Evolutionary conservation across 2,797 vertebrate species (phyloP), one percentile per base, ranked within the genome.

Genomic region (Aulostomus chinensis): DNA sequence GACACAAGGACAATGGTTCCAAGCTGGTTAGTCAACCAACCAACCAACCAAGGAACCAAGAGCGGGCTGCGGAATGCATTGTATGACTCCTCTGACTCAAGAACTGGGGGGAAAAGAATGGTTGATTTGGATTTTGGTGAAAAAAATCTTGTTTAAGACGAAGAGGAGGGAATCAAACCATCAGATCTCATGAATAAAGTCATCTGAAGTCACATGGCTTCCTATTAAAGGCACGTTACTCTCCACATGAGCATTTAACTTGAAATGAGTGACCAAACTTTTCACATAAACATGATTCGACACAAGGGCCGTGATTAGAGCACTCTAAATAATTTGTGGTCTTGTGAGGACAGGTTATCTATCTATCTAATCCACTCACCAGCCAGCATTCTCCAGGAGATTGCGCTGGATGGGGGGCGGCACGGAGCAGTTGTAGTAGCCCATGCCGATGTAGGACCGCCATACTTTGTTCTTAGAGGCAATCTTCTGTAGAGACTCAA

Each of bases 371-470:
- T n/a, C 1, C 14, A 83, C 91, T 78, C 67, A 99, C 97, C 97
- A 99, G 92, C 97, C 97, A 15, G 97, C 88, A 29, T 99, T 99
- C 86, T 99, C 96, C 86, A 99, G 61, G 26, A 99, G 90, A 73
- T 98, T 99, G 12, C 96, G 86, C 41, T 95, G 81, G 52, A 99
- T 95, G 48, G 94, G 88, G 2, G 93, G 95, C 0, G 97, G 97
- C 7, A 97, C 91, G 0, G 93, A 96, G 81, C 97, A 99, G 89
- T 92, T 97, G 78, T 98, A 99, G 84, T 99, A 99, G 22, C 97
- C 97, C 97, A 98, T 99, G 58, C 97, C 97, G 15, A 99, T 98
- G 25, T 98, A 99, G 1, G 97, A 98, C 17, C 96, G 85, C 96
- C 96, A 99, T 7, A 97, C 81, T 85, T 95, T 92, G 87, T 99